Base-by-base conservation (phyloP, 2,113 vertebrate genomes). In the Erythrocercus mccallii region DNA sequence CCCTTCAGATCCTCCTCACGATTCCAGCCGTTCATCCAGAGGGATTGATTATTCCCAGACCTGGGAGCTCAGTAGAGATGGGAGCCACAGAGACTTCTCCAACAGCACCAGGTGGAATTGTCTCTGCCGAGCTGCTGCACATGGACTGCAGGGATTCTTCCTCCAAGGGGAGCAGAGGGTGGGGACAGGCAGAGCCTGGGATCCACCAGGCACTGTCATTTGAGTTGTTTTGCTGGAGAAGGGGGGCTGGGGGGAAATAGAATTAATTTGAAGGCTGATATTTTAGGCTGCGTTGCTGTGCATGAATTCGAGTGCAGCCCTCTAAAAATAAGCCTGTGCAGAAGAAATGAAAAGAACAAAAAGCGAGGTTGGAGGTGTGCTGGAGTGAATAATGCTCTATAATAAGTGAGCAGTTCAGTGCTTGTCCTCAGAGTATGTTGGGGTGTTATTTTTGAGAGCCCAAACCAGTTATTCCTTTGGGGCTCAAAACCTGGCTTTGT, bases 321-420 rank as follows among this genome's bases (percentile, higher is more conserved):
- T 53, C 86, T 65, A 93, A 92, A 96, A 95, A 94, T 94, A 93
- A 91, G 15, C 45, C 40, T 9, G 13, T 58, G 73, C 71, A 96
- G 70, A 71, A 80, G 79, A 79, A 90, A 95, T 94, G 92, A 96
- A 94, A 96, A 95, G 79, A 77, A 94, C 77, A 90, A 97, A 83
- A 87, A 71, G 92, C 66, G 31, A 96, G 88, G 90, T 89, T 95
- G 96, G 96, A 97, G 95, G 97, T 95, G 91, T 95, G 95, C 92
- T 64, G 64, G 88, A 88, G 66, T 97, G 97, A 97, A 87, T 97
- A 96, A 96, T 56, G 56, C 62, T 78, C 84, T 86, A 60, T 38
- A 88, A 88, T 51, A 92, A 94, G 91, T 64, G 90, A 96, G 85
- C 76, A 94, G 82, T 27, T 92, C 38, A 51, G 58, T 25, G 66